Conservation (phyloP, 2,888 invertebrate species). For the Orthosia cruda region DNA sequence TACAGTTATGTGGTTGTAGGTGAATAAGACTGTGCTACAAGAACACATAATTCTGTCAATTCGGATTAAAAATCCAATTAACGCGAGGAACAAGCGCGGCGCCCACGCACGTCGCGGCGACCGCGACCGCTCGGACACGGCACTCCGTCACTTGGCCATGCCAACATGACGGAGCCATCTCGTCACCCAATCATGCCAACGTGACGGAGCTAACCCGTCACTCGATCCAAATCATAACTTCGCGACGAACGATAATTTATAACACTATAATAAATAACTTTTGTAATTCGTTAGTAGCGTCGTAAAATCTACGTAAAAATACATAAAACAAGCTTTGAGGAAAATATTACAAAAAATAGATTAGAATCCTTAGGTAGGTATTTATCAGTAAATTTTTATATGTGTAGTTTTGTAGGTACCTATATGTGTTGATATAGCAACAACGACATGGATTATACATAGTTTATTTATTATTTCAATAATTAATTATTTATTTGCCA, state of each 20-base stretch:
- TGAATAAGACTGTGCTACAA: constrained; percentile 51
- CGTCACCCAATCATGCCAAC: constrained; percentile 19
- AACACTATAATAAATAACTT: constrained; percentile 29
- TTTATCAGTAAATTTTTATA: constrained; percentile 4
- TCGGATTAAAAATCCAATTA: constrained; percentile 78
- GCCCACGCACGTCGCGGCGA: constrained; percentile 66
- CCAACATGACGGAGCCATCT: constrained; percentile 38
- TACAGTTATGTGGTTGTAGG: constrained; percentile 50
- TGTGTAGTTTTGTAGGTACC: no score
- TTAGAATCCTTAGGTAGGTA: constrained; percentile 14
- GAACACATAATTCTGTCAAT: constrained; percentile 72
- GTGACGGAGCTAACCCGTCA: constrained; percentile 25
- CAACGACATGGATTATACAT: no score
- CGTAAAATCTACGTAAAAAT: constrained; percentile 29
- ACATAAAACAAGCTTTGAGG: constrained; percentile 34
- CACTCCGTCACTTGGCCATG: constrained; percentile 5
- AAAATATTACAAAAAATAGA: constrained; percentile 24
- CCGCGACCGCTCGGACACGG: constrained; percentile 33
- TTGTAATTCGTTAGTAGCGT: constrained; percentile 40
- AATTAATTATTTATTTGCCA: not conserved
- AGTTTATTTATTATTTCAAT: no score
- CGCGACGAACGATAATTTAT: constrained; percentile 21
- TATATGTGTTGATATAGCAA: no score
- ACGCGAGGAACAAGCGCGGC: constrained; percentile 66
- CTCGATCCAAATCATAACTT: constrained; percentile 31